phyloP scores from a whole-genome alignment of 2,888 invertebrate species.

The Acrobasis consociella region DNA sequence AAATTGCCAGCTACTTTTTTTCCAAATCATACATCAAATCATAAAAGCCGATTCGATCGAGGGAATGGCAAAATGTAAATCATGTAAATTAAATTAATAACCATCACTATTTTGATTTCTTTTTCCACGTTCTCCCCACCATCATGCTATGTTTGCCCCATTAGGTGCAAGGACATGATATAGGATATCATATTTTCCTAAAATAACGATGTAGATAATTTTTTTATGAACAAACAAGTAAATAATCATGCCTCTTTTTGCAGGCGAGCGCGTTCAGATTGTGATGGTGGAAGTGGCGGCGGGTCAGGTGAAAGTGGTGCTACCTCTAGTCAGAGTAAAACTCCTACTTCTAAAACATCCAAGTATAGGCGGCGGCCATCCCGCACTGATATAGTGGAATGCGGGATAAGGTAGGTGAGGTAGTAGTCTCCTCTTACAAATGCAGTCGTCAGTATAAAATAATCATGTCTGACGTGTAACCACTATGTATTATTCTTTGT shows the following conservation, averaged over 20 bases:
- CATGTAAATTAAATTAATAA: no score
- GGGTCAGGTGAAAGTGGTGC: constrained; percentile 76
- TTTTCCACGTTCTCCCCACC: no score
- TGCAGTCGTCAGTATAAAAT: not conserved
- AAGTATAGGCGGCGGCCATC: constrained; percentile 69
- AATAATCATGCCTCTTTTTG: constrained; percentile 3
- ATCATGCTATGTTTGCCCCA: no score
- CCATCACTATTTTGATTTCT: no score
- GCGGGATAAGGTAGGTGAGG: constrained; percentile 58
- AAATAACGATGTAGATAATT: no score
- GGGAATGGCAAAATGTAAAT: no score
- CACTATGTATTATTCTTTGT: constrained; percentile 35
- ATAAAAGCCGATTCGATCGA: no score
- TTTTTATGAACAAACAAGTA: no score
- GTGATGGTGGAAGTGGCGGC: constrained; percentile 70
- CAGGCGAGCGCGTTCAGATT: constrained; percentile 66
- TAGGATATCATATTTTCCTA: no score
- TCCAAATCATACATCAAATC: no score
- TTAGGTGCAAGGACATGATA: no score
- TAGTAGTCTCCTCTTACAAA: not conserved
- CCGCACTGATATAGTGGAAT: constrained; percentile 60
- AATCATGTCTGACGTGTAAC: not conserved
- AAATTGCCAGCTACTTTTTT: no score
- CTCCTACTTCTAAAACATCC: constrained; percentile 57
- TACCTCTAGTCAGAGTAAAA: constrained; percentile 71